Conservation (phyloP, 2,113 vertebrate species). For the Eira barbara region DNA sequence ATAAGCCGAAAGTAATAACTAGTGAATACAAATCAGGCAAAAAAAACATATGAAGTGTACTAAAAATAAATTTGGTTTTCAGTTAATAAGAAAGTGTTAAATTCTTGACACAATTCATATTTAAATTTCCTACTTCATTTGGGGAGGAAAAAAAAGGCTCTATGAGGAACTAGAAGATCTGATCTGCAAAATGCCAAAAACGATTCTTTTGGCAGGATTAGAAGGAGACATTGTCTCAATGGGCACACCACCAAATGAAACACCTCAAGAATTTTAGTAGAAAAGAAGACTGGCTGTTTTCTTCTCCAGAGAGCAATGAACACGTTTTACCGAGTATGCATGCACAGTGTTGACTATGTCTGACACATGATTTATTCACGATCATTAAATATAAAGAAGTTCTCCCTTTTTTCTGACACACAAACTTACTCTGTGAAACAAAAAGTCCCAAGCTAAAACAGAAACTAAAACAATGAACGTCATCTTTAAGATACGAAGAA, state of each 20-base stretch:
- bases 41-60: not conserved
- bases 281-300: constrained; percentile 29
- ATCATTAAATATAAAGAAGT: constrained; percentile 16
- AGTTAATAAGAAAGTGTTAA: not conserved
- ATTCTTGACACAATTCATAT: not conserved
- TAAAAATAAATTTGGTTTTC: not conserved
- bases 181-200: constrained; percentile 48
- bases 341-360: constrained; percentile 5
- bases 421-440: constrained; percentile 10
- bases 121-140: constrained; percentile 25
- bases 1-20: not conserved
- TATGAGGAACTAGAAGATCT: constrained; percentile 4
- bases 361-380: constrained; percentile 22
- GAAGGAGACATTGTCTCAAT: not conserved
- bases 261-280: constrained; percentile 21
- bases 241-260: constrained; percentile 38
- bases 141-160: not conserved
- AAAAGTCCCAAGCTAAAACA: constrained; percentile 10
- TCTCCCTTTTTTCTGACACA: not conserved
- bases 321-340: not conserved
- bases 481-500: not conserved
- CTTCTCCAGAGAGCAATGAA: constrained; percentile 43
- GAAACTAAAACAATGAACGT: constrained; percentile 26
- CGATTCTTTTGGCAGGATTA: constrained; percentile 34
- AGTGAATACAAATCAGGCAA: not conserved